A percentile compares a stretch with the other conserved stretches of the same genome.
Conservation (phyloP, 2,113 vertebrate species). For the Ameiurus melas region DNA sequence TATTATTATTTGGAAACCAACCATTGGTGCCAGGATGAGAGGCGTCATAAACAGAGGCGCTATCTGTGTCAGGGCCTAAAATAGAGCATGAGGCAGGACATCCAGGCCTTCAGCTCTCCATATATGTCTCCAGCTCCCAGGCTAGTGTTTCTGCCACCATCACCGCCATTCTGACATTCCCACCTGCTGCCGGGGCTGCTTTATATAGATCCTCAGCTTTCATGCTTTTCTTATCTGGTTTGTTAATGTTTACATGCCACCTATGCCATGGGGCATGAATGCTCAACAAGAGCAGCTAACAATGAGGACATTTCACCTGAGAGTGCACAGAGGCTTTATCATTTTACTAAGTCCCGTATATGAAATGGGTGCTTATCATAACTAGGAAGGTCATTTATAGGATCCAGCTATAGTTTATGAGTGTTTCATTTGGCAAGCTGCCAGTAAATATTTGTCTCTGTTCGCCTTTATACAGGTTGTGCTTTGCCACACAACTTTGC, state of each 20-base stretch:
- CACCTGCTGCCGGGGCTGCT: constrained; percentile 69
- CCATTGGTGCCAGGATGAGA: constrained; percentile 63
- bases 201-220: constrained; percentile 66
- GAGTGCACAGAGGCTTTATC: background rate
- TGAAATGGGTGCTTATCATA: background rate
- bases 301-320: background rate
- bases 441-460: background rate
- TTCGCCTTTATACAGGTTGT: background rate
- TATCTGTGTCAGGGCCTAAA: constrained; percentile 82
- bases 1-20: constrained; percentile 60
- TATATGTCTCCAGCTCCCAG: constrained; percentile 75
- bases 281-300: constrained; percentile 10
- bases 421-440: background rate
- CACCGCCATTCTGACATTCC: constrained; percentile 57
- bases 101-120: constrained; percentile 68
- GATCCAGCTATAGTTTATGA: background rate
- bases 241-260: constrained; percentile 47
- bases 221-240: constrained; percentile 55
- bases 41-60: constrained; percentile 83
- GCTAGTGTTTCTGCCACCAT: constrained; percentile 53
- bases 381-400: too few relatives aligned
- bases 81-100: constrained; percentile 77
- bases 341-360: background rate
- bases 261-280: background rate
- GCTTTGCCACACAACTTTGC: background rate